A percentile compares a stretch with the other conserved stretches of the same genome.
Evolutionary conservation across 2,888 invertebrate species (phyloP).

Genomic region (Morpho achilles): DNA sequence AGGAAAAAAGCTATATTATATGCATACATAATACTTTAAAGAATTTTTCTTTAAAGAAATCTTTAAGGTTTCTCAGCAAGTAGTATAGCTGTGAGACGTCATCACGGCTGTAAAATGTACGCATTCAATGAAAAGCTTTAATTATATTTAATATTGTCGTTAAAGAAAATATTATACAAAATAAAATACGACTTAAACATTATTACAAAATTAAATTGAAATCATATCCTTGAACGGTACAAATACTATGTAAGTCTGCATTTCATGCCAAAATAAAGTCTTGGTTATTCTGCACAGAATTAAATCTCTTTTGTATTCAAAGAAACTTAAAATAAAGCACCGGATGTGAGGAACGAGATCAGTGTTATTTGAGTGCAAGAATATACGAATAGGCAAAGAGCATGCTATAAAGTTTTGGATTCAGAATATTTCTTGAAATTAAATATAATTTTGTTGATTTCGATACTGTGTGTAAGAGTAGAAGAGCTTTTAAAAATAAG

Average conservation of each 20-base stretch:
- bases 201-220: no score
- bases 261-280: slow-evolving; percentile 12
- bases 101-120: no score
- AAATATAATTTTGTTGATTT: no score
- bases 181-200: no score
- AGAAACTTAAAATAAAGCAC: slow-evolving; percentile 46
- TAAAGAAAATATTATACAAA: neutral
- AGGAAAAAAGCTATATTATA: no score
- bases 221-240: neutral
- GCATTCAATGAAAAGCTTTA: no score
- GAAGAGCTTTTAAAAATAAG: neutral
- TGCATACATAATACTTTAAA: no score
- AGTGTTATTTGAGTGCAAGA: slow-evolving; percentile 40
- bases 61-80: no score
- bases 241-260: neutral
- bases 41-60: no score
- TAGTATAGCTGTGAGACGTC: no score
- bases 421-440: no score
- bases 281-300: slow-evolving; percentile 18
- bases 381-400: slow-evolving; percentile 32
- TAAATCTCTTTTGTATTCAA: slow-evolving; percentile 26
- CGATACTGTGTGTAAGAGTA: no score
- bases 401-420: neutral
- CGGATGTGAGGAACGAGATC: slow-evolving; percentile 60
- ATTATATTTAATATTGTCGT: neutral